Evolutionary conservation across 2,797 vertebrate species (phyloP), one percentile per base, ranked within the genome.

Genomic region (Dendrocincla fuliginosa): DNA sequence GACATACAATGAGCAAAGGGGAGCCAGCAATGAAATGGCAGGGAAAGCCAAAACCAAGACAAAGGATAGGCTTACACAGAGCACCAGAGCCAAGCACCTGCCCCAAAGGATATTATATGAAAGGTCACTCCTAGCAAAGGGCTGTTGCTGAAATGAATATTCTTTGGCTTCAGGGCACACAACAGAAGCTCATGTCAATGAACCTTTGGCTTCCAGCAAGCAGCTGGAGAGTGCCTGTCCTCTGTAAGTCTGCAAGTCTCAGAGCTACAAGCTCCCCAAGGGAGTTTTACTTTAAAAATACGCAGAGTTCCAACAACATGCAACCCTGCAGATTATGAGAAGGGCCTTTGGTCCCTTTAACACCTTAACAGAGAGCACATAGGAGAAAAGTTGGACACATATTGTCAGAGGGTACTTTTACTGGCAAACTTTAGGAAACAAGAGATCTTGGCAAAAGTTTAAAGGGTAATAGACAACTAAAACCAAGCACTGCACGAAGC

Each of bases 41-140:
- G 87, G 47, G 55, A 91, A 92, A 93, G 75, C 47, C 84, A 92
- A 93, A 93, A 74, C 8, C 24, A 64, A 80, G 59, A 65, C 68
- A 85, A 74, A 92, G 17, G n/a, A n/a, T 22, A n/a, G 32, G 35
- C 39, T 77, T 79, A 74, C 52, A 63, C 8, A 59, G 64, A 88
- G 56, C 25, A 75, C 23, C 30, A 76, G 47, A 92, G 68, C 25
- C 52, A 53, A 92, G 33, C 7, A 8, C 32, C 44, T 60, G 44
- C 32, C 46, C 20, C 60, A 80, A 35, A 83, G 41, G 41, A 32
- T 19, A 57, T 8, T 14, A 57, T 53, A 85, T 0, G 0, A 80
- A 91, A 85, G 44, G 60, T 91, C 81, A 74, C 33, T 55, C 42
- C 59, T 47, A 69, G 32, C 14, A 70, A n/a, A 25, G 50, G 23